Conservation (phyloP, 2,113 vertebrate genomes). For the Notothenia rossii region DNA sequence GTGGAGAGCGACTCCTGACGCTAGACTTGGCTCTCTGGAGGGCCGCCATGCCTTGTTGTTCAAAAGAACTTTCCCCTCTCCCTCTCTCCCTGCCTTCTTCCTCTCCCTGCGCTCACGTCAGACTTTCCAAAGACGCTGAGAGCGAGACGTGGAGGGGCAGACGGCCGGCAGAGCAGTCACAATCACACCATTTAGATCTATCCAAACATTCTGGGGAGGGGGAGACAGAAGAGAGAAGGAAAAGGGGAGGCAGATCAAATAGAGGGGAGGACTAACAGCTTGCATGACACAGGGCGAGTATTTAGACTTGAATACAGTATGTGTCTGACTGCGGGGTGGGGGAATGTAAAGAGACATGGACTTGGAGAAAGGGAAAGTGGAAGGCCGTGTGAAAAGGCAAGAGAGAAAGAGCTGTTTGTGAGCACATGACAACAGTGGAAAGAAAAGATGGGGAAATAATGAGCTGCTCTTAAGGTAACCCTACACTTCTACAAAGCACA, state of each 20-base stretch:
- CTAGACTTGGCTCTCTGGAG: conserved; percentile 78
- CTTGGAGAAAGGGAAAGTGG: conserved; percentile 16
- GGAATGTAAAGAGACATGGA: conserved; percentile 35
- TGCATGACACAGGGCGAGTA: conserved; percentile 69
- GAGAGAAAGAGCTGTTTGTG: conserved; percentile 39
- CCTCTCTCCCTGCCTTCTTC: conserved; percentile 58
- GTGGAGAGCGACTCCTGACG: conserved; percentile 63
- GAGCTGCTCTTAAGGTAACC: conserved; percentile 31
- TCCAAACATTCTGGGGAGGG: conserved; percentile 74
- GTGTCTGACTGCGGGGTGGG: conserved; percentile 54
- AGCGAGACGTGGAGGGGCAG: conserved; percentile 71
- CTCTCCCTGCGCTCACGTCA: conserved; percentile 82
- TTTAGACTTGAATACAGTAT: conserved; percentile 64
- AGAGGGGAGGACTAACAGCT: conserved; percentile 49
- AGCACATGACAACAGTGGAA: conserved; percentile 31
- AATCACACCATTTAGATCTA: conserved; percentile 86
- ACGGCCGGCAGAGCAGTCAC: conserved; percentile 79
- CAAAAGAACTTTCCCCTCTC: conserved; percentile 81
- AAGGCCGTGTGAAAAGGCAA: conserved; percentile 63
- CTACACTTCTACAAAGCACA: background rate
- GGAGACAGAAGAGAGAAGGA: conserved; percentile 45
- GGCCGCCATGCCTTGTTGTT: conserved; percentile 86
- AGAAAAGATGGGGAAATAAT: conserved; percentile 35
- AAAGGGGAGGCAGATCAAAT: conserved; percentile 51
- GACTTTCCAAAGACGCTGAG: conserved; percentile 83